Evolutionary conservation across 64 coral and sea anemone genomes (phyloP), one percentile per base, ranked within the genome.

Genomic region (Acropora tenuis): DNA sequence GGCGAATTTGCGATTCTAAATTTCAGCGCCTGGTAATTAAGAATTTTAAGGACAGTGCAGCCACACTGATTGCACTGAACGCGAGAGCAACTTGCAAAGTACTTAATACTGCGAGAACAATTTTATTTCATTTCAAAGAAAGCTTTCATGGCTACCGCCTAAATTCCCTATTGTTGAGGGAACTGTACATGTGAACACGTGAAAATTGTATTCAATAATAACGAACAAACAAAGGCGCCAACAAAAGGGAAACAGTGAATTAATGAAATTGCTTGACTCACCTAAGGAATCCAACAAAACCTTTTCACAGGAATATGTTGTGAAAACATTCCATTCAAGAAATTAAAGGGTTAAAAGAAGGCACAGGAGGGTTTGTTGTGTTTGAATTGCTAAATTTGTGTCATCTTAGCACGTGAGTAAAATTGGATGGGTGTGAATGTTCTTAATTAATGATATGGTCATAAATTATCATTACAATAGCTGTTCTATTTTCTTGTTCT

Each of bases 241-340:
- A 11, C 5, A 44, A 75, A 8, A 45, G 45, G 13, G 10, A 9
- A 44, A 44, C 8, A 44, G 8, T 75, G 13, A 44, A 75, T 40
- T 15, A 3, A 83, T 47, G 47, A 10, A 83, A 6, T 83, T 46
- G 10, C 52, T 40, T 45, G 11, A 83, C 80, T 67, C 8, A 83
- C 80, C 80, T 83, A 42, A 63, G 43, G 67, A 67, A 67, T 83
- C 1, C 41, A 18, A 4, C 13, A 83, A 47, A 7, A n/a, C 16
- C 43, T 83, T 71, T 67, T 67, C 19, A 67, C 80, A 4, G 43
- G 1, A 11, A 7, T 47, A 3, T 41, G 41, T 30, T 30, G 9
- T 66, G 17, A 83, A 83, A 18, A 68, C 42, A 83, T 83, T 83
- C 80, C 80, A 83, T 47, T 16, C 11, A 16, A 3, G 55, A 15